Evolutionary conservation across 2,888 invertebrate species (phyloP).

Genomic region (Caenorhabditis wallacei): DNA sequence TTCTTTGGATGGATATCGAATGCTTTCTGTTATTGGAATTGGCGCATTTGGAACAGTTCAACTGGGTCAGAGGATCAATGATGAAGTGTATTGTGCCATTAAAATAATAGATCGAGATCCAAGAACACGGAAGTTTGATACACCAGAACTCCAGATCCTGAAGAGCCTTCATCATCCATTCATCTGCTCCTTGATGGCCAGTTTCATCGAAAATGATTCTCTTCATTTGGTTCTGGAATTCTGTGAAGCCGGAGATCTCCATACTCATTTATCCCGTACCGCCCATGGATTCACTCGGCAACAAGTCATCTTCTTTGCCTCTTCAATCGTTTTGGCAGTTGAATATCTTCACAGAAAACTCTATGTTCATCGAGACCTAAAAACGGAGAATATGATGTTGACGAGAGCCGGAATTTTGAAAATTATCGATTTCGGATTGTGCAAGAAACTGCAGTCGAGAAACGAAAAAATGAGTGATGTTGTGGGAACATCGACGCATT

Average conservation of each 20-base stretch:
- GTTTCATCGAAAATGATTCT: slow-evolving; percentile 34
- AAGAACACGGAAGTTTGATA: slow-evolving; percentile 31
- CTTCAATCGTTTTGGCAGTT: slow-evolving; percentile 55
- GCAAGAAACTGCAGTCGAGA: slow-evolving; percentile 26
- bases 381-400: slow-evolving; percentile 65
- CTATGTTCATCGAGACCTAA: slow-evolving; percentile 60
- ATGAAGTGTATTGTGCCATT: slow-evolving; percentile 39
- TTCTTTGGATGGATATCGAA: slow-evolving; percentile 43
- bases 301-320: slow-evolving; percentile 47
- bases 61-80: slow-evolving; percentile 22
- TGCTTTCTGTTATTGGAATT: slow-evolving; percentile 41
- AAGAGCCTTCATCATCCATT: slow-evolving; percentile 47
- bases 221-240: slow-evolving; percentile 57
- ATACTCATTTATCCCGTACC: slow-evolving; percentile 51
- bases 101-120: slow-evolving; percentile 45
- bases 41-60: slow-evolving; percentile 61
- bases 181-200: slow-evolving; percentile 38
- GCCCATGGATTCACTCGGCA: slow-evolving; percentile 42
- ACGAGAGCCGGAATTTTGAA: slow-evolving; percentile 53
- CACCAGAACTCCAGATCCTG: slow-evolving; percentile 45
- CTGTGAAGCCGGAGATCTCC: slow-evolving; percentile 64
- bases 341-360: slow-evolving; percentile 58
- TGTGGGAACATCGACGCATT: slow-evolving; percentile 61
- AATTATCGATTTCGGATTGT: slow-evolving; percentile 62
- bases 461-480: slow-evolving; percentile 50